These are phyloP conservation scores for Diarsia dahlii DNA, from an alignment of 2,888 invertebrate genomes.

Conservation along the genomic window DNA sequence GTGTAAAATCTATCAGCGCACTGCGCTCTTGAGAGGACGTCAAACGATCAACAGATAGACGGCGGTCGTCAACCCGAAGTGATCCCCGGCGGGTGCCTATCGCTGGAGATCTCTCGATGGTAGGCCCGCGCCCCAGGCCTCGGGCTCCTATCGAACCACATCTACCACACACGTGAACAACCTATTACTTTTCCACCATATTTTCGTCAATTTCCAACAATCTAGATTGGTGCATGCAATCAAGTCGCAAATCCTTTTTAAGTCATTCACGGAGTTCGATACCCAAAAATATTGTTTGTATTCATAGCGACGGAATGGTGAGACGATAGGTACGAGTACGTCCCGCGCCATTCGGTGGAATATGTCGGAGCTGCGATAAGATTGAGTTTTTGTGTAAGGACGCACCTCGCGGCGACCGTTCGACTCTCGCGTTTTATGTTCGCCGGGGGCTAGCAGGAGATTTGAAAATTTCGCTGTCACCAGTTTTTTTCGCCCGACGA, in stretches of 20 bases:
- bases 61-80: constrained; percentile 72
- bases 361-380: constrained; percentile 69
- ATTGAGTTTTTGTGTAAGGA: constrained; percentile 78
- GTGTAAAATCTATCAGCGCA: constrained; percentile 55
- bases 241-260: constrained; percentile 60
- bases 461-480: constrained; percentile 81
- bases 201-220: constrained; percentile 56
- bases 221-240: constrained; percentile 61
- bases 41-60: constrained; percentile 69
- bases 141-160: constrained; percentile 27
- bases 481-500: constrained; percentile 76
- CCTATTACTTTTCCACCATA: constrained; percentile 47
- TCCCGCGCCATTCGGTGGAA: constrained; percentile 35
- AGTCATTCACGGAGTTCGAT: constrained; percentile 57
- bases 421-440: constrained; percentile 71
- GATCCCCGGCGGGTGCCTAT: constrained; percentile 70
- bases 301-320: constrained; percentile 57
- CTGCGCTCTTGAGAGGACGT: constrained; percentile 41
- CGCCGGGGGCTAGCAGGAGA: constrained; percentile 71
- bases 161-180: constrained; percentile 58
- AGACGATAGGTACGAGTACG: constrained; percentile 31
- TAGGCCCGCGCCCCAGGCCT: constrained; percentile 44
- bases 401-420: constrained; percentile 79
- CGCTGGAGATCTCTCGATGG: constrained; percentile 59
- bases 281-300: constrained; percentile 62